Percentiles rank a stretch among this genome's conserved stretches.
Evolutionary conservation across 2,797 vertebrate genomes (phyloP).

Genomic region (Pipistrellus pygmaeus): DNA sequence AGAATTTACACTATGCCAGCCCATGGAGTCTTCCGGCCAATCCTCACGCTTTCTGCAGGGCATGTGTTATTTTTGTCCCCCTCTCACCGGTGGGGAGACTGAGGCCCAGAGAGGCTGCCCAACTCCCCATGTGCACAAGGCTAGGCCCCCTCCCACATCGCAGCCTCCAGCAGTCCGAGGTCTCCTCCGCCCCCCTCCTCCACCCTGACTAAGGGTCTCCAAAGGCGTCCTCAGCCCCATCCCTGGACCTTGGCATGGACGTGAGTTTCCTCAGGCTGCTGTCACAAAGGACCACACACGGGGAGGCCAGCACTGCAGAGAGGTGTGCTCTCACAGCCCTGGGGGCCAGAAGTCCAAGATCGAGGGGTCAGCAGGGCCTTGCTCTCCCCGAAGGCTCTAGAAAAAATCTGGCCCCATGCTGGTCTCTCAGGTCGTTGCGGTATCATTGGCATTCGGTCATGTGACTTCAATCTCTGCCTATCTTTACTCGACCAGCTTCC

Average conservation of each 20-base stretch:
- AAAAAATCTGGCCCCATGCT: fast-evolving
- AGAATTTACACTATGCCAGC: not conserved
- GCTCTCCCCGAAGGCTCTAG: not conserved
- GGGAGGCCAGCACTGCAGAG: not conserved
- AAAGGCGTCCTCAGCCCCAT: fast-evolving
- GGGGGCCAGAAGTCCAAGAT: not conserved
- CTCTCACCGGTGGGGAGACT: not conserved
- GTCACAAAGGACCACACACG: not conserved
- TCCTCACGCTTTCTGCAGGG: too few relatives aligned
- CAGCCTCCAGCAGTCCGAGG: fast-evolving
- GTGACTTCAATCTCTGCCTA: fast-evolving
- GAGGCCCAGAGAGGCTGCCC: not conserved
- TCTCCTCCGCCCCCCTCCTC: too few relatives aligned
- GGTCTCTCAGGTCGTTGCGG: fast-evolving
- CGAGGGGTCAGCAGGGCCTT: not conserved
- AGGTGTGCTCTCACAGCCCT: fast-evolving
- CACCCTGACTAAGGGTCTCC: not conserved
- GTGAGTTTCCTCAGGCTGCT: not conserved
- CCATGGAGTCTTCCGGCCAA: fast-evolving
- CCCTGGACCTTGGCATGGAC: fast-evolving
- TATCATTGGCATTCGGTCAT: fast-evolving
- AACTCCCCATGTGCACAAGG: fast-evolving
- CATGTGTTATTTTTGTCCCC: not conserved
- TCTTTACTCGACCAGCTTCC: not conserved
- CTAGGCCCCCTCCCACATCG: not conserved